Evolutionary conservation across 2,888 invertebrate genomes (phyloP).

Genomic region (Euplexia lucipara): DNA sequence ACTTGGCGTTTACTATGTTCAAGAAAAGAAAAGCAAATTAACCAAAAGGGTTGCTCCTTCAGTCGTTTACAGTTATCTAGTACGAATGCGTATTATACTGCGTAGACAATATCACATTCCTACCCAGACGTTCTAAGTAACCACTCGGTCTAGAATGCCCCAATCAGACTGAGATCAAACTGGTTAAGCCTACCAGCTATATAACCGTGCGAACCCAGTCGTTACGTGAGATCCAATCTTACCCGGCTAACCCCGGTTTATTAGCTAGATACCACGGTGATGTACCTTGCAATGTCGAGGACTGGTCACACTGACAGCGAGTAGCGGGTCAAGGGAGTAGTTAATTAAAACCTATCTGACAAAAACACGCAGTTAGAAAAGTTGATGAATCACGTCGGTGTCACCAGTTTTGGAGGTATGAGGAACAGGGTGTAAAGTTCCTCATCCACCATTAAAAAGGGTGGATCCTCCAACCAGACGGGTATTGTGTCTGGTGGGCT

Average conservation of each 20-base stretch:
- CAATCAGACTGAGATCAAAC: slow-evolving; percentile 59
- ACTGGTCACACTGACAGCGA: slow-evolving; percentile 28
- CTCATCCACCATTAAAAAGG: too few relatives aligned
- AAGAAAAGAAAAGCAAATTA: neutral
- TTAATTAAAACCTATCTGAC: neutral
- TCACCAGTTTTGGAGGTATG: too few relatives aligned
- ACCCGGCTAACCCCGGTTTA: slow-evolving; percentile 60
- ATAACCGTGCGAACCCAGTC: slow-evolving; percentile 58
- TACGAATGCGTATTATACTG: neutral
- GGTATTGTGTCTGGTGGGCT: too few relatives aligned
- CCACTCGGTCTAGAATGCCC: slow-evolving; percentile 42
- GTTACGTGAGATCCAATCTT: slow-evolving; percentile 62
- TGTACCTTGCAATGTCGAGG: slow-evolving; percentile 44
- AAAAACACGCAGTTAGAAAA: too few relatives aligned
- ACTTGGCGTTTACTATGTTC: neutral
- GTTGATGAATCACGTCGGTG: too few relatives aligned
- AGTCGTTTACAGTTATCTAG: neutral
- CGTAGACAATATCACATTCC: slow-evolving; percentile 12
- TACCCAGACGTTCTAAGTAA: slow-evolving; percentile 32
- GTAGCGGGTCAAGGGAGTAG: neutral
- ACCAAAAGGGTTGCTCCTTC: neutral
- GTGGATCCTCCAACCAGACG: too few relatives aligned
- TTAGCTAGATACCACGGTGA: slow-evolving; percentile 57
- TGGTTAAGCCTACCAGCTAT: slow-evolving; percentile 55
- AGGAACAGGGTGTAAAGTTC: too few relatives aligned